phyloP scores from a whole-genome alignment of 2,113 vertebrate genomes.

The Elephantulus edwardii region DNA sequence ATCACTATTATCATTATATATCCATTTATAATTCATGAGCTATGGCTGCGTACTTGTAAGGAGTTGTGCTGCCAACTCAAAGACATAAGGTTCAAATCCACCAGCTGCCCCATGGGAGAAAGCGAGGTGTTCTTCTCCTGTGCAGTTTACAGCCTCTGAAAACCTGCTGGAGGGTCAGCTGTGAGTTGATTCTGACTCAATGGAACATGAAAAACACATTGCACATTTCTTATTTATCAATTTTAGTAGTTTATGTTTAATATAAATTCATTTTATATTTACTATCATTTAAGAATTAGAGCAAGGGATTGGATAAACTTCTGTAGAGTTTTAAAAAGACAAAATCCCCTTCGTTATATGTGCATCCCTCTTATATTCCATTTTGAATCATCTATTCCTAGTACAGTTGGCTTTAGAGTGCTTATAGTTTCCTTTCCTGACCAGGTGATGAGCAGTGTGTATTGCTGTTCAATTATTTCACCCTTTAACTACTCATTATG shows the following conservation, averaged over 20 bases:
- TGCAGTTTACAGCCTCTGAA: no score
- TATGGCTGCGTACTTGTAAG: no score
- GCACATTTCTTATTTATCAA: no score
- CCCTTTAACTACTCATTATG: not conserved
- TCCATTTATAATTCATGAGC: not conserved
- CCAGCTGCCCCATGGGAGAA: no score
- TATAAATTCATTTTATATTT: no score
- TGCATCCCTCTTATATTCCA: not conserved
- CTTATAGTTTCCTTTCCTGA: not conserved
- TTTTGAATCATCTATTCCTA: not conserved
- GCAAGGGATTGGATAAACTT: not conserved
- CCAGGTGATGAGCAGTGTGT: not conserved
- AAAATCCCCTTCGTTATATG: not conserved
- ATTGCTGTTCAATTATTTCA: slow-evolving; percentile 2
- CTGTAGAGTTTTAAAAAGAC: slow-evolving; percentile 10
- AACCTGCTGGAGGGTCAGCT: no score
- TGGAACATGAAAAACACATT: no score
- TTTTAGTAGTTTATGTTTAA: slow-evolving; percentile 23
- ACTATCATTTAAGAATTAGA: slow-evolving; percentile 40
- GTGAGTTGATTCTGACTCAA: no score
- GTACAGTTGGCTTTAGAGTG: not conserved
- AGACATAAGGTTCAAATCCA: no score
- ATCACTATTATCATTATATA: not conserved
- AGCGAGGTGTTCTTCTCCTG: no score
- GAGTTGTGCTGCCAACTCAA: no score